Evolutionary conservation across 1,140 invertebrate genomes (phyloP).

Genomic region (Phymorhynchus buccinoides): DNA sequence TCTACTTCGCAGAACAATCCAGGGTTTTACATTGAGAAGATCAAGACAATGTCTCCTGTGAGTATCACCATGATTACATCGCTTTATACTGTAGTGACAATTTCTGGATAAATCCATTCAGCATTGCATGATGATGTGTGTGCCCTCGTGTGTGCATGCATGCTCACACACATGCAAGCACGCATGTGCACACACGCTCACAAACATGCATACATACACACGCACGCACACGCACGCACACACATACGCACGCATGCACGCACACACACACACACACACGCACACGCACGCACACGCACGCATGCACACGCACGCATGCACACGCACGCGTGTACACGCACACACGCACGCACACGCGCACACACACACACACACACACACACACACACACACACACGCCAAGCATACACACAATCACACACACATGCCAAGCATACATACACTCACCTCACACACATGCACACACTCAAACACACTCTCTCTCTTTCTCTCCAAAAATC

Average conservation of each 20-base stretch:
- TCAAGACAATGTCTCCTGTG: constrained; percentile 85
- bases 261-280: not conserved
- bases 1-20: constrained; percentile 45
- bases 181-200: not conserved
- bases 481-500: too few relatives aligned
- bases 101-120: not conserved
- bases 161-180: too few relatives aligned
- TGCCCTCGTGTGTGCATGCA: not conserved
- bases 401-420: not conserved
- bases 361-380: not conserved
- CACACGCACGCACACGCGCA: constrained; percentile 2
- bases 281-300: not conserved
- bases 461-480: not conserved
- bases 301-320: not conserved
- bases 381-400: constrained; percentile 14
- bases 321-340: not conserved
- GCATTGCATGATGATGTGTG: not conserved
- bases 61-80: constrained; percentile 73
- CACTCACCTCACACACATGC: not conserved
- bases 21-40: constrained; percentile 75
- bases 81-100: too few relatives aligned
- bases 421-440: not conserved
- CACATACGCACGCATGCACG: not conserved
- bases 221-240: not conserved
- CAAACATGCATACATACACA: not conserved